Evolutionary conservation across 2,113 vertebrate species (phyloP).

Genomic region (Melanerpes formicivorus): DNA sequence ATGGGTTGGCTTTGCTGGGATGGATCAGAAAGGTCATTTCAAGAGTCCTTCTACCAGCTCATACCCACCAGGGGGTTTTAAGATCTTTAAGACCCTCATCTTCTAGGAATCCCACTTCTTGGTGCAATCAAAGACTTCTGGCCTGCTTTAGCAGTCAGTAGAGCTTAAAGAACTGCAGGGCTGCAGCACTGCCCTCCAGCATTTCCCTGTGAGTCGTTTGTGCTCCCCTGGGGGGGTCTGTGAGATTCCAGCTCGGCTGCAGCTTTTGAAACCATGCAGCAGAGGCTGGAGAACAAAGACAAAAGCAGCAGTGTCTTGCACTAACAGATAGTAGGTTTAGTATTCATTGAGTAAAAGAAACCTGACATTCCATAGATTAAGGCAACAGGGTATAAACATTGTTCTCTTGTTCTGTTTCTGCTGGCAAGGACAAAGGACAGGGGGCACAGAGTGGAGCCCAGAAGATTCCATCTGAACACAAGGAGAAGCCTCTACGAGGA

Average conservation of each 20-base stretch:
- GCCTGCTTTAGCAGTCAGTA: not conserved
- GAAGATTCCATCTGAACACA: no score
- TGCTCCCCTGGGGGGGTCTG: not conserved
- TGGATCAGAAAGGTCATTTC: fast-evolving
- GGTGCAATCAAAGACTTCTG: not conserved
- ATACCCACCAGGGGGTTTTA: not conserved
- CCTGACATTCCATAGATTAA: not conserved
- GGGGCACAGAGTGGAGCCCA: no score
- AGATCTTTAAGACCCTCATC: not conserved
- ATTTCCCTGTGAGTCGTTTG: not conserved
- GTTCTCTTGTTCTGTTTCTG: not conserved
- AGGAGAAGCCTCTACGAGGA: no score
- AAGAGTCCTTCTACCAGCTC: not conserved
- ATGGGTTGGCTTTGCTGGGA: not conserved
- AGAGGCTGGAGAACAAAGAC: not conserved
- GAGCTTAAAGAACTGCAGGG: not conserved
- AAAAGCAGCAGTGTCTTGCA: not conserved
- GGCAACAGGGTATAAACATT: not conserved
- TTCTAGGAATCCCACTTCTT: not conserved
- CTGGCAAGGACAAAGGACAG: not conserved
- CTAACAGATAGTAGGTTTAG: not conserved
- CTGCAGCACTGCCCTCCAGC: not conserved
- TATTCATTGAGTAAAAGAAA: not conserved
- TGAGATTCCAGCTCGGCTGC: not conserved
- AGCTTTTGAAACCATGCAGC: not conserved